These are phyloP conservation scores for Xestia xanthographa DNA, from an alignment of 2,888 invertebrate species.

Conservation along the genomic window DNA sequence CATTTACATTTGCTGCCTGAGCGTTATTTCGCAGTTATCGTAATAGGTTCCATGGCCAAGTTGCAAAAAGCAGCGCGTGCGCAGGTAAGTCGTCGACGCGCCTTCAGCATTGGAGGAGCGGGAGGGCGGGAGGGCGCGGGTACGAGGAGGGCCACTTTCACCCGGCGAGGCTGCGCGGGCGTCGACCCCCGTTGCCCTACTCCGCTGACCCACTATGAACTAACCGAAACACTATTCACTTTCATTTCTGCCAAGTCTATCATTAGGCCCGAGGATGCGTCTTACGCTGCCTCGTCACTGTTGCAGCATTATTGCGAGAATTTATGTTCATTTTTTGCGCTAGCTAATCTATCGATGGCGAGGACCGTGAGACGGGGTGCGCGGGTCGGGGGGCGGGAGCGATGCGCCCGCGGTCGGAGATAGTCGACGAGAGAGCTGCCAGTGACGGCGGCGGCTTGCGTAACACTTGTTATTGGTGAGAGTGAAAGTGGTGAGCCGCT, in stretches of 20 bases:
- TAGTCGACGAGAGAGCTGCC: constrained; percentile 80
- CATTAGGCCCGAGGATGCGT: constrained; percentile 87
- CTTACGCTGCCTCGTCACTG: constrained; percentile 75
- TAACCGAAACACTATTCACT: constrained; percentile 88
- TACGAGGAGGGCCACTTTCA: constrained; percentile 87
- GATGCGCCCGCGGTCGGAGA: constrained; percentile 71
- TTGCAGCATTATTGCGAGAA: constrained; percentile 79
- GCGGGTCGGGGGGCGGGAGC: constrained; percentile 48
- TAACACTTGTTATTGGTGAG: constrained; percentile 88
- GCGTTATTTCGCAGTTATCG: constrained; percentile 88
- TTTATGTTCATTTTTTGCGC: constrained; percentile 65
- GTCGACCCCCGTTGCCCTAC: constrained; percentile 89
- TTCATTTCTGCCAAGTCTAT: constrained; percentile 87
- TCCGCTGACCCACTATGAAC: constrained; percentile 88
- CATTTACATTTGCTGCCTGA: constrained; percentile 86
- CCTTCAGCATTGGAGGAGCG: constrained; percentile 78
- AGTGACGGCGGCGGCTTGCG: constrained; percentile 79
- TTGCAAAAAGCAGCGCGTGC: constrained; percentile 90
- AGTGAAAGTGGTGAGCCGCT: constrained; percentile 88
- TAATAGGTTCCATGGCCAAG: constrained; percentile 90
- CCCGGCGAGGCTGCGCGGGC: constrained; percentile 90
- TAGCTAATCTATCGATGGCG: constrained; percentile 56
- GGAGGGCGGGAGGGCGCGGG: constrained; percentile 75
- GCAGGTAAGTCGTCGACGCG: constrained; percentile 82
- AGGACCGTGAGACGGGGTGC: constrained; percentile 4